Percentiles rank a stretch among this genome's conserved stretches.
Evolutionary conservation across 2,888 invertebrate genomes (phyloP).

Genomic region (Dione juno): DNA sequence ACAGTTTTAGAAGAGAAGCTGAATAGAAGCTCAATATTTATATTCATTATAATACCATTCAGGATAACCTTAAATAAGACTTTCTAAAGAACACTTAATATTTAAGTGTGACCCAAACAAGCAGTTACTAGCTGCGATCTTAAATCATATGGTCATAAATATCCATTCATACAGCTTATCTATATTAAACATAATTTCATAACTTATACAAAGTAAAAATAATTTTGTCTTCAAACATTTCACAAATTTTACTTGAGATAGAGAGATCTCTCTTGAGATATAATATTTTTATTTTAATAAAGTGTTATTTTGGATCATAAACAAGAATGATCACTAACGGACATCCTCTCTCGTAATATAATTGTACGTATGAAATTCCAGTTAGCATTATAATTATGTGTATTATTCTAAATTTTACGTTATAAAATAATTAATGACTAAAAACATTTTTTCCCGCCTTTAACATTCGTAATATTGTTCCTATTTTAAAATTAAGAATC

Average conservation of each 20-base stretch:
- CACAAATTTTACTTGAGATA: too few species aligned
- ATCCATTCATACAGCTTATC: background rate
- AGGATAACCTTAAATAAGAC: background rate
- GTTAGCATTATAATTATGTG: background rate
- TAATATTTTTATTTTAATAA: background rate
- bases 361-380: background rate
- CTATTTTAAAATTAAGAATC: too few species aligned
- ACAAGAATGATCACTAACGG: background rate
- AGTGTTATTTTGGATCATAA: background rate
- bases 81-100: conserved; percentile 12
- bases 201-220: background rate
- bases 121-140: background rate
- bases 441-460: too few species aligned
- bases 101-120: conserved; percentile 2
- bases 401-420: too few species aligned
- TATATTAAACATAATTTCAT: background rate
- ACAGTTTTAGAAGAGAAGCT: too few species aligned
- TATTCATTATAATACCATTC: background rate
- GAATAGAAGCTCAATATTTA: too few species aligned
- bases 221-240: background rate
- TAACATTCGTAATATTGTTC: too few species aligned
- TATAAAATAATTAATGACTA: too few species aligned
- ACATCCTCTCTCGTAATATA: background rate
- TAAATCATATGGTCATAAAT: background rate
- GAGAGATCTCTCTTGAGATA: too few species aligned